Evolutionary conservation across 1,140 invertebrate species (phyloP).

Genomic region (Trichonephila clavata): DNA sequence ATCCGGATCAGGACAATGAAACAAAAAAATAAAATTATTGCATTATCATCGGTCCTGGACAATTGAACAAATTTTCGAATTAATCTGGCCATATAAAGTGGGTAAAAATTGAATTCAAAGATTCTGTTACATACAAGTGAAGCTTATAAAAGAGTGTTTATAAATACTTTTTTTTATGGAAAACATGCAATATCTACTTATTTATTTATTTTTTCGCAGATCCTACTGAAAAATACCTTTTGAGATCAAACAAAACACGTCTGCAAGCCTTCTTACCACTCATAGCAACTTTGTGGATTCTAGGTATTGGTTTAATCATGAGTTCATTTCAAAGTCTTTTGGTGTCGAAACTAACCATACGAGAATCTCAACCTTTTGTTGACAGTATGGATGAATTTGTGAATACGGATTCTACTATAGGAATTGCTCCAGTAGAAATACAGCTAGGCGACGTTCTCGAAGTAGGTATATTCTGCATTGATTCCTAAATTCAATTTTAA

Average conservation of each 20-base stretch:
- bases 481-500: no score
- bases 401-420: background rate
- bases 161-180: no score
- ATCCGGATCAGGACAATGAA: no score
- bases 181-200: background rate
- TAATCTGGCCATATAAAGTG: no score
- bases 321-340: conserved; percentile 34
- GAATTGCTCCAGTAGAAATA: conserved; percentile 28
- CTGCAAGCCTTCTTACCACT: background rate
- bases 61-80: no score
- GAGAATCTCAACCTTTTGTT: background rate
- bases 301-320: conserved; percentile 1
- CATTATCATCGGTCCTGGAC: no score
- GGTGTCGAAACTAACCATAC: conserved; percentile 16
- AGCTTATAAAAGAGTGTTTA: no score
- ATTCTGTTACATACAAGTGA: no score
- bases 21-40: no score
- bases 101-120: no score
- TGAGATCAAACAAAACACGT: conserved; percentile 5
- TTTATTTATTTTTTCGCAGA: background rate
- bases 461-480: background rate
- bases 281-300: background rate
- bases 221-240: conserved; percentile 21
- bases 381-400: conserved; percentile 13
- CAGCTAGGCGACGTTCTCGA: conserved; percentile 17